phyloP scores from a whole-genome alignment of 2,797 vertebrate species.

The Oreochromis mossambicus region DNA sequence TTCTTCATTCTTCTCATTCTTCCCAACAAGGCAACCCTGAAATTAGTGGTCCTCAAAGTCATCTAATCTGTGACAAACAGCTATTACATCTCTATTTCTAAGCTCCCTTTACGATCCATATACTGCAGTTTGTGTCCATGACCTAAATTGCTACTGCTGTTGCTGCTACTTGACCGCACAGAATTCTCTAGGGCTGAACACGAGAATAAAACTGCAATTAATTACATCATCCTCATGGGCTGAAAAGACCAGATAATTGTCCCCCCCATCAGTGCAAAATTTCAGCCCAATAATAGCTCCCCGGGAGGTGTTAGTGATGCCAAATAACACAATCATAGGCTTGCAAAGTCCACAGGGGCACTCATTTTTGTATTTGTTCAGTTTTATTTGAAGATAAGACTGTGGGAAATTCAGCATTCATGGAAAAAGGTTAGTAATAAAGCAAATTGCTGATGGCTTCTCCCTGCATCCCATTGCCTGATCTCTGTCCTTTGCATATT shows the following conservation, averaged over 20 bases:
- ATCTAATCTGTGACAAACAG: constrained; percentile 29
- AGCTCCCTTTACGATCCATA: background rate
- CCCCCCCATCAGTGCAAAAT: constrained; percentile 27
- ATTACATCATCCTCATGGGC: constrained; percentile 44
- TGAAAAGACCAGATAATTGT: constrained; percentile 50
- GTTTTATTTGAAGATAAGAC: constrained; percentile 46
- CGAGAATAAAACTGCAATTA: constrained; percentile 21
- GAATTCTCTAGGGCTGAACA: background rate
- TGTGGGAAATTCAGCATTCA: constrained; percentile 41
- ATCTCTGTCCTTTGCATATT: background rate
- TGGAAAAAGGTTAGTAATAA: constrained; percentile 9
- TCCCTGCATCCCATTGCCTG: background rate
- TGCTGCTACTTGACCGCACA: background rate
- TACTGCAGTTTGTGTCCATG: background rate
- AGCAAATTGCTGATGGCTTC: background rate
- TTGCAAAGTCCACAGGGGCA: constrained; percentile 34
- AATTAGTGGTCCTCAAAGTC: constrained; percentile 38
- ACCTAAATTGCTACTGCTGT: background rate
- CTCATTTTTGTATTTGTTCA: constrained; percentile 33
- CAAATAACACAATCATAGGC: constrained; percentile 52
- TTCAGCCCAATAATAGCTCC: constrained; percentile 49
- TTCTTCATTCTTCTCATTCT: constrained; percentile 37
- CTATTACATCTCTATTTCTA: constrained; percentile 2
- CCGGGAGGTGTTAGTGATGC: constrained; percentile 29
- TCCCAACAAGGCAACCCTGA: constrained; percentile 4